A percentile compares a stretch with the other conserved stretches of the same genome.
These are phyloP conservation scores for Pegoplata infirma DNA, from an alignment of 2,888 invertebrate species.

Conservation along the genomic window DNA sequence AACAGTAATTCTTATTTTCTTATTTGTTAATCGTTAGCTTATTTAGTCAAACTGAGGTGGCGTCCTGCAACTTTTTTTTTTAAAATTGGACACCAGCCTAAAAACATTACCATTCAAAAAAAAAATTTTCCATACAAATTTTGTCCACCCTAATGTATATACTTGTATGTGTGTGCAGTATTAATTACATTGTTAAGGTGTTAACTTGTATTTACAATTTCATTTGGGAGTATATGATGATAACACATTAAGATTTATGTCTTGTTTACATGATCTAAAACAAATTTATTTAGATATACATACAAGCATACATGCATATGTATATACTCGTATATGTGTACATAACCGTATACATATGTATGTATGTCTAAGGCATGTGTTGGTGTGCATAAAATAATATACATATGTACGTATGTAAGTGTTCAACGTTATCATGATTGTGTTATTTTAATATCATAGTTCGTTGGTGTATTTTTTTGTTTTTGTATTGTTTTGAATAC, in stretches of 20 bases:
- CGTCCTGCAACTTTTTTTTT: no score
- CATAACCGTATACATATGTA: no score
- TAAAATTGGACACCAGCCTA: no score
- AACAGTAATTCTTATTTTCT: no score
- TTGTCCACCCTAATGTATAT: no score
- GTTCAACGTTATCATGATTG: not conserved
- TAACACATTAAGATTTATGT: constrained; percentile 56
- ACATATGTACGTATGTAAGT: no score
- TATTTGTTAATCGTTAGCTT: no score
- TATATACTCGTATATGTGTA: not conserved
- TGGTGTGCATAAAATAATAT: not conserved
- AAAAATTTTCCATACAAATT: no score
- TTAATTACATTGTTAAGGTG: constrained; percentile 62
- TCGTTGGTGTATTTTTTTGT: not conserved
- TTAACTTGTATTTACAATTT: constrained; percentile 56
- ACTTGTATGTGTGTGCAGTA: not conserved
- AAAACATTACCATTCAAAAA: no score
- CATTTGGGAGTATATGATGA: constrained; percentile 57
- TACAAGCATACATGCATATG: not conserved
- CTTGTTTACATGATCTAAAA: constrained; percentile 50
- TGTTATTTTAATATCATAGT: not conserved
- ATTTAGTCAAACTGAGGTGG: no score
- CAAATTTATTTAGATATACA: constrained; percentile 18
- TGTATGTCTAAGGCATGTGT: no score
- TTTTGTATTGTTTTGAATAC: not conserved